These are phyloP conservation scores for Papilio polytes DNA, from an alignment of 1,140 invertebrate species.

Conservation along the genomic window DNA sequence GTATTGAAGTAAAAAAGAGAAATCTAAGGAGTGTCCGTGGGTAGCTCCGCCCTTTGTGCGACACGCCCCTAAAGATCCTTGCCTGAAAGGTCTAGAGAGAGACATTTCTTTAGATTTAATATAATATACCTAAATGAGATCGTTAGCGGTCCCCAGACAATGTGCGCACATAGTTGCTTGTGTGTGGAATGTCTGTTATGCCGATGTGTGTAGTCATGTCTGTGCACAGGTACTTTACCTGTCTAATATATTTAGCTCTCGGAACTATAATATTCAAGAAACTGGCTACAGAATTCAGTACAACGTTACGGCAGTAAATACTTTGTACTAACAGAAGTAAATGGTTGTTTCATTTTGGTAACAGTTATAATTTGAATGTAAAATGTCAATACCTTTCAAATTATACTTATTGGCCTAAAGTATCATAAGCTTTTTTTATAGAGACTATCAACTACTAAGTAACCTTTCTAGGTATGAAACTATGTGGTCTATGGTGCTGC, in stretches of 20 bases:
- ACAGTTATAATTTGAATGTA: not conserved
- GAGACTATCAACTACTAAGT: not conserved
- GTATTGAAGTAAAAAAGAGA: slow-evolving; percentile 80
- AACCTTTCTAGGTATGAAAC: not conserved
- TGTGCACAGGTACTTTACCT: slow-evolving; percentile 28
- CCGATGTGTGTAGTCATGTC: not conserved
- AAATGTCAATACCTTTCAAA: not conserved
- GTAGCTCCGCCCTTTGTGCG: slow-evolving; percentile 67
- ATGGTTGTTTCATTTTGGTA: not conserved
- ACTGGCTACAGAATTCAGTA: not conserved
- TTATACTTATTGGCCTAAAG: not conserved
- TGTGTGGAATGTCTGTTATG: slow-evolving; percentile 12
- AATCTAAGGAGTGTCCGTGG: slow-evolving; percentile 78
- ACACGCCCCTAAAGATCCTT: slow-evolving; percentile 74
- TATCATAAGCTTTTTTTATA: not conserved
- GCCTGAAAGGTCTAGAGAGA: slow-evolving; percentile 62
- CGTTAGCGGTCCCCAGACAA: slow-evolving; percentile 36
- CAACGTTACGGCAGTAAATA: not conserved
- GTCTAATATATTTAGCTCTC: not conserved
- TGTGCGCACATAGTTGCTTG: not conserved
- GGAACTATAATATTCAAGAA: not conserved
- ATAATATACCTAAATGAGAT: slow-evolving; percentile 51
- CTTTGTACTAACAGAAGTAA: not conserved
- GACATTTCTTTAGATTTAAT: slow-evolving; percentile 72
- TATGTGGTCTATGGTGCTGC: not conserved